These are phyloP conservation scores for Epinotia demarniana DNA, from an alignment of 2,888 invertebrate species.

Conservation along the genomic window DNA sequence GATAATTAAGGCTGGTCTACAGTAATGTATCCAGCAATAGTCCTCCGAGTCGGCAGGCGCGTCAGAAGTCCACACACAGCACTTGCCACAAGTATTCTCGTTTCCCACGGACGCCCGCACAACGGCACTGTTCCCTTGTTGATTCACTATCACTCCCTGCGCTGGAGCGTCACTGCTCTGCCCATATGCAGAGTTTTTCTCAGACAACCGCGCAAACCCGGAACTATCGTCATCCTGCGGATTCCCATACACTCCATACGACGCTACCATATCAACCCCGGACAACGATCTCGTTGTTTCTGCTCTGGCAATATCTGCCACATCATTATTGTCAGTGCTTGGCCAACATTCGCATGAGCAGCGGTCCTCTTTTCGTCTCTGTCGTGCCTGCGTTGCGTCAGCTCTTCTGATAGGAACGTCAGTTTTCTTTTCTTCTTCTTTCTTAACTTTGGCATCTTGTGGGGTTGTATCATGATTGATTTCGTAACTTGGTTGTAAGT, in stretches of 20 bases:
- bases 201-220: conserved; percentile 76
- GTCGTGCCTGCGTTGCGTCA: conserved; percentile 71
- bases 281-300: conserved; percentile 78
- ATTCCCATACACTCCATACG: conserved; percentile 82
- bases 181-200: conserved; percentile 73
- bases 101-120: conserved; percentile 65
- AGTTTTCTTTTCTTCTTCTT: conserved; percentile 78
- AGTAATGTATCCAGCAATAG: conserved; percentile 83
- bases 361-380: conserved; percentile 78
- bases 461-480: conserved; percentile 69
- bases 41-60: conserved; percentile 77
- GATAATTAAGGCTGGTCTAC: conserved; percentile 82
- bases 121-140: conserved; percentile 81
- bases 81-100: conserved; percentile 68
- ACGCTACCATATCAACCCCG: conserved; percentile 82
- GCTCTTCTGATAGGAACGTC: conserved; percentile 71
- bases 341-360: conserved; percentile 84
- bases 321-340: conserved; percentile 74
- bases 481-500: conserved; percentile 73
- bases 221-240: conserved; percentile 80
- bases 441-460: conserved; percentile 81
- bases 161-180: conserved; percentile 77
- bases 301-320: conserved; percentile 70
- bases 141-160: conserved; percentile 82
- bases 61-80: conserved; percentile 69